Evolutionary conservation across 2,888 invertebrate genomes (phyloP).

Genomic region (Pristionchus maxplancki): DNA sequence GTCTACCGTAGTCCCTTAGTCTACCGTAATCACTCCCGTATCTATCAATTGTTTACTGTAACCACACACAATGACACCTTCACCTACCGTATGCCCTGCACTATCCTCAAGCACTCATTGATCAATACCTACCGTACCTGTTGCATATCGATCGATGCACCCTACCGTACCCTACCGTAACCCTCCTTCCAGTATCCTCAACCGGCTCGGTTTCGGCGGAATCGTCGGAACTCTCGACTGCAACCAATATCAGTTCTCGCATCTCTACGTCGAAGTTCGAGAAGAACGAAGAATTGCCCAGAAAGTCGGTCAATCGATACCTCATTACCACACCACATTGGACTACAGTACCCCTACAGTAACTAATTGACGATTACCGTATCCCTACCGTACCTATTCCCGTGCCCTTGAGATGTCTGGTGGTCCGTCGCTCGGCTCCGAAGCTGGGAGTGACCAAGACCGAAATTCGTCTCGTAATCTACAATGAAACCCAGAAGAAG

Average conservation of each 20-base stretch:
- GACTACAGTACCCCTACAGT: neutral
- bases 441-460: conserved; percentile 33
- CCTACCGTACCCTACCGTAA: neutral
- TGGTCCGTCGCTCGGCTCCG: conserved; percentile 36
- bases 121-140: too few relatives aligned
- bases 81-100: too few relatives aligned
- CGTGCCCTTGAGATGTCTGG: conserved; percentile 5
- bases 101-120: too few relatives aligned
- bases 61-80: too few relatives aligned
- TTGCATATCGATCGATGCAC: too few relatives aligned
- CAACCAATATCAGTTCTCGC: conserved; percentile 3
- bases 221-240: neutral
- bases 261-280: neutral
- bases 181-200: neutral
- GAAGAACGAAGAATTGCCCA: conserved; percentile 4
- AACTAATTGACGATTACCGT: neutral
- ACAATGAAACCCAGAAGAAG: conserved; percentile 34
- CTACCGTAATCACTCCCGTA: neutral
- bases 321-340: neutral
- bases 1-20: too few relatives aligned
- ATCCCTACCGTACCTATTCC: neutral
- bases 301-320: neutral
- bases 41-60: neutral
- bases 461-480: conserved; percentile 23
- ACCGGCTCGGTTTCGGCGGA: neutral